A percentile compares a stretch with the other conserved stretches of the same genome.
Conservation (phyloP, 2,888 invertebrate species). For the Hirtodrosophila trivittata region DNA sequence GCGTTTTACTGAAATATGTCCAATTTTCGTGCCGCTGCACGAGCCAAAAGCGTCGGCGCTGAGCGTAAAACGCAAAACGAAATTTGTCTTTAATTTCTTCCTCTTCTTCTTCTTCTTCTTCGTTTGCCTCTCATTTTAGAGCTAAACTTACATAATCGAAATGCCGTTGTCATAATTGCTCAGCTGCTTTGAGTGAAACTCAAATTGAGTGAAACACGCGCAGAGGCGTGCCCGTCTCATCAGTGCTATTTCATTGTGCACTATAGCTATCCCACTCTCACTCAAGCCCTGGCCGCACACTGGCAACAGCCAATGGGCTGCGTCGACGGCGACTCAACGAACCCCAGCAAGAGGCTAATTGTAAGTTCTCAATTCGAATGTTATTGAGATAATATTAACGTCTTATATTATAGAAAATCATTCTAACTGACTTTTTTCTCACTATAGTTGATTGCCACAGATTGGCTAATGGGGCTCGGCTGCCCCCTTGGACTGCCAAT, state of each 20-base stretch:
- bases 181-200: constrained; percentile 50
- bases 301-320: constrained; percentile 39
- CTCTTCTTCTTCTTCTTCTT: background rate
- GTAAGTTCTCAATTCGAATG: constrained; percentile 33
- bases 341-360: constrained; percentile 17
- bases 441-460: constrained; percentile 40
- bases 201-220: constrained; percentile 46
- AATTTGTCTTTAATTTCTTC: constrained; percentile 15
- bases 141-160: constrained; percentile 65
- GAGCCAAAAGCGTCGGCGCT: constrained; percentile 5
- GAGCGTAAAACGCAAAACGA: constrained; percentile 5
- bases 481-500: no score
- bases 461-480: constrained; percentile 50
- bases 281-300: background rate
- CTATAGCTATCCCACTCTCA: constrained; percentile 42
- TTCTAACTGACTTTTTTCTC: constrained; percentile 29
- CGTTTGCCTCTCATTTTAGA: constrained; percentile 26
- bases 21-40: no score
- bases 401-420: constrained; percentile 28
- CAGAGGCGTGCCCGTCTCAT: constrained; percentile 60
- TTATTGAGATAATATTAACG: constrained; percentile 13
- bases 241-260: constrained; percentile 17
- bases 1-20: constrained; percentile 46
- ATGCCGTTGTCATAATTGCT: constrained; percentile 49
- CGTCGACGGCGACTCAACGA: constrained; percentile 31